phyloP scores from a whole-genome alignment of 1,140 invertebrate genomes.

The Zophobas atratus region DNA sequence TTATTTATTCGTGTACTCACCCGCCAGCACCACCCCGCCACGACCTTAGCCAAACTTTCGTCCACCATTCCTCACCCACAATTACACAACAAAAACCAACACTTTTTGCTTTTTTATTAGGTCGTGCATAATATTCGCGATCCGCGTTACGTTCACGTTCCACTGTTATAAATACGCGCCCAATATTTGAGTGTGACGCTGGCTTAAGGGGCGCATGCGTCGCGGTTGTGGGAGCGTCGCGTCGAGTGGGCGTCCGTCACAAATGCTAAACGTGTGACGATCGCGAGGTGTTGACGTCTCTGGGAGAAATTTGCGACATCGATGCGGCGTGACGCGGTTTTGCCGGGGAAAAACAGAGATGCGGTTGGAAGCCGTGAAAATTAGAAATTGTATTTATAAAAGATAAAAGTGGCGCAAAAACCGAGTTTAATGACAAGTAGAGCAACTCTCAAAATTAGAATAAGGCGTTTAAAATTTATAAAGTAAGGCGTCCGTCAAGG shows the following conservation, averaged over 20 bases:
- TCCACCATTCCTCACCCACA: background rate
- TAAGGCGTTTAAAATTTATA: too few relatives aligned
- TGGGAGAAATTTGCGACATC: background rate
- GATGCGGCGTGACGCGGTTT: too few relatives aligned
- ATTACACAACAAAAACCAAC: too few relatives aligned
- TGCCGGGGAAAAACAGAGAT: too few relatives aligned
- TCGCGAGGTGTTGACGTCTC: background rate
- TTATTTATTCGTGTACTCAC: too few relatives aligned
- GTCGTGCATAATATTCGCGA: slow-evolving; percentile 40
- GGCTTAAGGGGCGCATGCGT: slow-evolving; percentile 40
- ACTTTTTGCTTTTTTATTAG: background rate
- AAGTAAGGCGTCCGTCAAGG: too few relatives aligned
- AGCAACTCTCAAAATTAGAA: too few relatives aligned
- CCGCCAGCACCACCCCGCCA: too few relatives aligned
- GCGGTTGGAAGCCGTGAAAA: too few relatives aligned
- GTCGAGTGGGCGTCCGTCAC: slow-evolving; percentile 20
- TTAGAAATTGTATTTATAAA: too few relatives aligned
- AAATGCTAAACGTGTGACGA: slow-evolving; percentile 26
- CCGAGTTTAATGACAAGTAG: too few relatives aligned
- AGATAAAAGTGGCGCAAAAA: too few relatives aligned
- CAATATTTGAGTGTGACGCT: slow-evolving; percentile 49
- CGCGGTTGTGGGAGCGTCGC: background rate
- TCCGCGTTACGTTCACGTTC: slow-evolving; percentile 24
- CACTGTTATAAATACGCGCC: slow-evolving; percentile 55
- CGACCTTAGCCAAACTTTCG: background rate